Percentiles rank a stretch among this genome's conserved stretches.
These are phyloP conservation scores for Athalia rosae DNA, from an alignment of 2,888 invertebrate species.

Conservation along the genomic window DNA sequence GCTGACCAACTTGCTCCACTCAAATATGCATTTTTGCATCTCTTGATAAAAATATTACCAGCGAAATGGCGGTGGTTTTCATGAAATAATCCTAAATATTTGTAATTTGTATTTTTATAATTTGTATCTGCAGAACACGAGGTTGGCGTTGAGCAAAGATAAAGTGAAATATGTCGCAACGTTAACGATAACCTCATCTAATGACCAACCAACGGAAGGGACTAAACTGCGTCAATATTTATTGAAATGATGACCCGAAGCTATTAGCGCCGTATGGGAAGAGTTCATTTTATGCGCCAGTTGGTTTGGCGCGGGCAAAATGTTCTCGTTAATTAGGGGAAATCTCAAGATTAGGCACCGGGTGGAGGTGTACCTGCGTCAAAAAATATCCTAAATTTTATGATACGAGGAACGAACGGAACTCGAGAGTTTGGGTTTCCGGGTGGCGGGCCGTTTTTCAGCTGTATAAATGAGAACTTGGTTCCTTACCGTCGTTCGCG, in stretches of 20 bases:
- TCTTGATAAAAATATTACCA: too few species aligned
- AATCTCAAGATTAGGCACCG: neutral
- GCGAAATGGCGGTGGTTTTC: too few species aligned
- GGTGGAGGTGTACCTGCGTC: too few species aligned
- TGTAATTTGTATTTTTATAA: too few species aligned
- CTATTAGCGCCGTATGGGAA: neutral
- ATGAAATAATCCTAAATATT: too few species aligned
- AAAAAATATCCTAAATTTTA: too few species aligned
- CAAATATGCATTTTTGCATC: too few species aligned
- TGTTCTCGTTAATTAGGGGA: neutral
- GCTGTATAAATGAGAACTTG: conserved; percentile 7
- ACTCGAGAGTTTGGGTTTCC: neutral
- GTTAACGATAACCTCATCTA: too few species aligned
- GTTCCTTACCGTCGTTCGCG: conserved; percentile 10
- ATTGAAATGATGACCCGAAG: neutral
- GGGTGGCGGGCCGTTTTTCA: neutral
- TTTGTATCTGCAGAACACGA: too few species aligned
- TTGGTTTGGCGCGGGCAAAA: neutral
- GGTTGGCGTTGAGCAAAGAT: neutral
- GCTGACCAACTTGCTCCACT: too few species aligned
- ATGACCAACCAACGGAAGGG: neutral
- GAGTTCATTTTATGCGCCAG: neutral
- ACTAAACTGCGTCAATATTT: neutral
- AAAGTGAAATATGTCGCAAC: neutral
- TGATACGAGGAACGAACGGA: neutral